A percentile compares a stretch with the other conserved stretches of the same genome.
Conservation (phyloP, 2,113 vertebrate genomes). For the Pionites leucogaster region DNA sequence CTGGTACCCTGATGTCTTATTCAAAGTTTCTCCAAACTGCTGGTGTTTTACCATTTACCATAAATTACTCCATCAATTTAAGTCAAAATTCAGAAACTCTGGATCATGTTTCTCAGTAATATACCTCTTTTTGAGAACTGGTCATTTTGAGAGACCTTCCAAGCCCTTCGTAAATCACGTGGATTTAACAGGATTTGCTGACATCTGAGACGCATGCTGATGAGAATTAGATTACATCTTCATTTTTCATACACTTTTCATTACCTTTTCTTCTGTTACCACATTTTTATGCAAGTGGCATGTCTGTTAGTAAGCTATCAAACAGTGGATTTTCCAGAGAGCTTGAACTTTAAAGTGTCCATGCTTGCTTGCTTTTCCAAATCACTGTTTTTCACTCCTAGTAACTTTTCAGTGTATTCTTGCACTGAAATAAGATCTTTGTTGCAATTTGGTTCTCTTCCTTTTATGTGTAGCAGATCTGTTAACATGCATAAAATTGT, state of each 20-base stretch:
- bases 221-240: slow-evolving; percentile 13
- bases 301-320: not conserved
- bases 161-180: not conserved
- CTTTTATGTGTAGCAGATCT: not conserved
- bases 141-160: not conserved
- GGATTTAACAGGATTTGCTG: slow-evolving; percentile 22
- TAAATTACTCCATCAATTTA: not conserved
- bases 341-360: not conserved
- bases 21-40: not conserved
- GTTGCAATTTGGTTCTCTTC: not conserved
- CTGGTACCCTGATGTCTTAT: not conserved
- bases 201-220: not conserved
- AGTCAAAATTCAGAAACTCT: not conserved
- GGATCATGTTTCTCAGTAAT: not conserved
- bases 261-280: not conserved
- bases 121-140: not conserved
- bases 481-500: not conserved
- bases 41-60: not conserved
- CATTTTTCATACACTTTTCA: slow-evolving; percentile 22
- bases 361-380: not conserved
- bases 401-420: not conserved
- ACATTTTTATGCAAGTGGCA: not conserved
- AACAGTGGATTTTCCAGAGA: not conserved
- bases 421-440: not conserved
- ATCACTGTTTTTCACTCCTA: not conserved